Percentiles rank a stretch among this genome's conserved stretches.
phyloP scores from a whole-genome alignment of 2,888 invertebrate species.

The Ecliptopera silaceata region DNA sequence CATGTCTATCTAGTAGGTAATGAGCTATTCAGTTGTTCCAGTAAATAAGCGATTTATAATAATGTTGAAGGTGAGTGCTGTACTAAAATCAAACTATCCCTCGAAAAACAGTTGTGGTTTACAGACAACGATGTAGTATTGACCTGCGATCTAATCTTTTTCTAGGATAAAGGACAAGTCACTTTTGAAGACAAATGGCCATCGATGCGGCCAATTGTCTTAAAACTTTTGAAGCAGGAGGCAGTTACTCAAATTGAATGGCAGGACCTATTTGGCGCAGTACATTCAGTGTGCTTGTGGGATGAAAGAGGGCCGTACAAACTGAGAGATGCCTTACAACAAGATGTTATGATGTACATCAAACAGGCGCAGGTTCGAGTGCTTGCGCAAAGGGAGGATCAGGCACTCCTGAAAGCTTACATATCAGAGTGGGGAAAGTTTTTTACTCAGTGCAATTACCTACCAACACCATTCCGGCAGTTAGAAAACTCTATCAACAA shows the following conservation, averaged over 20 bases:
- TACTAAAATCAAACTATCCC: background rate
- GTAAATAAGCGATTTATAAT: conserved; percentile 26
- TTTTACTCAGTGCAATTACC: conserved; percentile 98
- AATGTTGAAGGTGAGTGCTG: conserved; percentile 38
- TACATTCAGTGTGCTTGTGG: conserved; percentile 98
- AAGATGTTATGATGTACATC: conserved; percentile 97
- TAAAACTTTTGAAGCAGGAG: conserved; percentile 96
- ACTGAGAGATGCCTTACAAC: conserved; percentile 93
- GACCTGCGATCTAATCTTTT: conserved; percentile 38
- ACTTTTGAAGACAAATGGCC: conserved; percentile 99
- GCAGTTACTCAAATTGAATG: conserved; percentile 96
- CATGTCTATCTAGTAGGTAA: conserved; percentile 29
- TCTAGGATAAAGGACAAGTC: conserved; percentile 90
- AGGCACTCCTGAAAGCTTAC: conserved; percentile 97
- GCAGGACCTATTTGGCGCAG: conserved; percentile 98
- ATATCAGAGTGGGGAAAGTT: conserved; percentile 99
- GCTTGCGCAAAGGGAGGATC: conserved; percentile 95
- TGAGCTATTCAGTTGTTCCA: conserved; percentile 2
- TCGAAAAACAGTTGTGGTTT: background rate
- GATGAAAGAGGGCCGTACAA: conserved; percentile 97
- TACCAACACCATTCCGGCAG: conserved; percentile 97
- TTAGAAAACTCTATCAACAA: conserved; percentile 92
- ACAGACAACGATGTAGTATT: conserved; percentile 7
- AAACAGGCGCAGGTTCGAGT: conserved; percentile 96
- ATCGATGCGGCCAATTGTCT: conserved; percentile 95